Evolutionary conservation across 1,140 invertebrate genomes (phyloP).

Genomic region (Tachypleus tridentatus): DNA sequence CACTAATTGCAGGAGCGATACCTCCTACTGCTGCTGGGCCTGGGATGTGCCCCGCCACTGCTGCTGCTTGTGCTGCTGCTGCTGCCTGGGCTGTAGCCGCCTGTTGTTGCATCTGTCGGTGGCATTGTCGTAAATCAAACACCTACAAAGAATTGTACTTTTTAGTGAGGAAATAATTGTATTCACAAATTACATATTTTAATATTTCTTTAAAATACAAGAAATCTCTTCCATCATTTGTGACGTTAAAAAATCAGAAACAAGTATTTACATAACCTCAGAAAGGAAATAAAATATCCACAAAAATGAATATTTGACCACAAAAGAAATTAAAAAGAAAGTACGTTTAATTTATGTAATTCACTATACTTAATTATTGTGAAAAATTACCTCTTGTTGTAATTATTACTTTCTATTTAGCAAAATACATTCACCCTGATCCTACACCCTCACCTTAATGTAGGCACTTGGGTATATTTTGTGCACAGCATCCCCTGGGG

Average conservation of each 20-base stretch:
- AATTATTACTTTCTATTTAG: too few species aligned
- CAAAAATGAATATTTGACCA: too few species aligned
- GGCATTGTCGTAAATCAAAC: slow-evolving; percentile 57
- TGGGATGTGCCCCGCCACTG: slow-evolving; percentile 73
- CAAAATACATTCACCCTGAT: too few species aligned
- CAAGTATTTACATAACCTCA: not conserved
- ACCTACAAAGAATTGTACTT: not conserved
- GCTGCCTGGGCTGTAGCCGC: slow-evolving; percentile 82
- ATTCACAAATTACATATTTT: too few species aligned
- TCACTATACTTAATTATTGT: not conserved
- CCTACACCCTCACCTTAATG: slow-evolving; percentile 56
- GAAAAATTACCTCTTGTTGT: not conserved
- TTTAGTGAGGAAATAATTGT: too few species aligned
- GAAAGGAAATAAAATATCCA: not conserved
- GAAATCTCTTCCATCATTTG: not conserved
- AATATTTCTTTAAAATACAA: not conserved
- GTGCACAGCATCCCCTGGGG: slow-evolving; percentile 96
- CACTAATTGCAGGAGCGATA: slow-evolving; percentile 43
- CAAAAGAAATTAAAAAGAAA: too few species aligned
- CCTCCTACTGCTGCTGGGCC: slow-evolving; percentile 43
- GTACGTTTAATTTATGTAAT: too few species aligned
- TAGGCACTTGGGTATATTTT: slow-evolving; percentile 95
- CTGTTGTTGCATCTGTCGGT: slow-evolving; percentile 89
- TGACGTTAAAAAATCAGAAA: not conserved
- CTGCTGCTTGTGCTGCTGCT: slow-evolving; percentile 87